These are phyloP conservation scores for Acanthochromis polyacanthus DNA, from an alignment of 2,113 vertebrate genomes.

Conservation along the genomic window DNA sequence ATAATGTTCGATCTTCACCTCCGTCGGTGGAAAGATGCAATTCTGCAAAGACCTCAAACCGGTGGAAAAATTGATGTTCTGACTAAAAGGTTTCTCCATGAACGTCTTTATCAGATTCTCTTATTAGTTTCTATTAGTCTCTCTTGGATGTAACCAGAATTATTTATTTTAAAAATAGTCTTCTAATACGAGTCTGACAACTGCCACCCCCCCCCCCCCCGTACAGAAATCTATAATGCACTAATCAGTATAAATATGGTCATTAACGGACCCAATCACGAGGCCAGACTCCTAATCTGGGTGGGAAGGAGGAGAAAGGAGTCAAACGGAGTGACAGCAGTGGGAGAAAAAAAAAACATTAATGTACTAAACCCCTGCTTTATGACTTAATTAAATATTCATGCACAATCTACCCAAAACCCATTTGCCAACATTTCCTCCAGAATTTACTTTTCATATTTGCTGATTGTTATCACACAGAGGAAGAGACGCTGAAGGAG, in stretches of 20 bases:
- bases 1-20: slow-evolving; percentile 41
- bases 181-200: slow-evolving; percentile 63
- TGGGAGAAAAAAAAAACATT: slow-evolving; percentile 71
- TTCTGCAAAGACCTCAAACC: slow-evolving; percentile 47
- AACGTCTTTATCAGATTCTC: slow-evolving; percentile 46
- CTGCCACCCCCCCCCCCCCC: neutral
- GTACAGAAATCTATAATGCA: slow-evolving; percentile 66
- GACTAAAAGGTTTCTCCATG: slow-evolving; percentile 58
- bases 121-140: slow-evolving; percentile 52
- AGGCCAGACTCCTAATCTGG: slow-evolving; percentile 55
- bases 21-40: slow-evolving; percentile 38
- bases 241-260: slow-evolving; percentile 72
- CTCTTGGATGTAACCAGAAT: slow-evolving; percentile 28
- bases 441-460: slow-evolving; percentile 86
- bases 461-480: slow-evolving; percentile 80
- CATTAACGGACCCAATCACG: slow-evolving; percentile 79
- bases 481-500: slow-evolving; percentile 29
- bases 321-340: slow-evolving; percentile 62
- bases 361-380: slow-evolving; percentile 79
- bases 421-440: slow-evolving; percentile 83
- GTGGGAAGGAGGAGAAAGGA: slow-evolving; percentile 13
- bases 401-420: slow-evolving; percentile 82
- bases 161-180: slow-evolving; percentile 47
- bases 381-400: slow-evolving; percentile 86
- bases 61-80: slow-evolving; percentile 65